Conservation (phyloP, 1,140 invertebrate genomes). For the Temnothorax curvispinosus region DNA sequence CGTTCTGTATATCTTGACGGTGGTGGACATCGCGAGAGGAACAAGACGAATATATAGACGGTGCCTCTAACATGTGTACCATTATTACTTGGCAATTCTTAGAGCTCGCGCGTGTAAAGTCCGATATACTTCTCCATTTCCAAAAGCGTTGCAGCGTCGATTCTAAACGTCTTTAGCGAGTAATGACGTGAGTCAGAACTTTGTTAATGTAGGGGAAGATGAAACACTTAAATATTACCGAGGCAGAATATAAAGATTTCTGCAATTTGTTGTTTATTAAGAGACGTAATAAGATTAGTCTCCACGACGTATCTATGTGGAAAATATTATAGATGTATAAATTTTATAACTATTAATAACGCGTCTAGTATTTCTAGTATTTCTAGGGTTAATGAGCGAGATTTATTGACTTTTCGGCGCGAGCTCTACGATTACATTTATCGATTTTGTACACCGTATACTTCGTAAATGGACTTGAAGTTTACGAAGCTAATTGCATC, state of each 20-base stretch:
- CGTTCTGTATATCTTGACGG: neutral
- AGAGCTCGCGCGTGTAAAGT: constrained; percentile 13
- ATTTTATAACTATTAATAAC: constrained; percentile 39
- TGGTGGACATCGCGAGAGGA: neutral
- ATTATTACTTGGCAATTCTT: neutral
- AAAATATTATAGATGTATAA: constrained; percentile 32
- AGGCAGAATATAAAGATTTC: constrained; percentile 5
- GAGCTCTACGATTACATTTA: constrained; percentile 21
- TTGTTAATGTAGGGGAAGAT: neutral
- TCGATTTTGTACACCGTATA: constrained; percentile 22
- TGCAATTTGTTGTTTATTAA: constrained; percentile 14
- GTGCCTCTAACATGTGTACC: constrained; percentile 8
- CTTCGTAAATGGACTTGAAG: constrained; percentile 16
- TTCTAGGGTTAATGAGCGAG: neutral
- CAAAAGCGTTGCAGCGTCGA: constrained; percentile 14
- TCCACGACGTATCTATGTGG: neutral
- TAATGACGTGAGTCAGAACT: constrained; percentile 16
- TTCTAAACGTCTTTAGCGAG: constrained; percentile 42
- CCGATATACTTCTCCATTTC: constrained; percentile 5
- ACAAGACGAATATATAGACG: neutral
- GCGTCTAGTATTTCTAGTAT: neutral
- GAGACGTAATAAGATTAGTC: constrained; percentile 15
- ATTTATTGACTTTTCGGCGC: constrained; percentile 12
- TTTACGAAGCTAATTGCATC: neutral
- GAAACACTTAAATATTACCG: neutral